Base-by-base conservation (phyloP, 1,140 invertebrate genomes). In the Atta texana region DNA sequence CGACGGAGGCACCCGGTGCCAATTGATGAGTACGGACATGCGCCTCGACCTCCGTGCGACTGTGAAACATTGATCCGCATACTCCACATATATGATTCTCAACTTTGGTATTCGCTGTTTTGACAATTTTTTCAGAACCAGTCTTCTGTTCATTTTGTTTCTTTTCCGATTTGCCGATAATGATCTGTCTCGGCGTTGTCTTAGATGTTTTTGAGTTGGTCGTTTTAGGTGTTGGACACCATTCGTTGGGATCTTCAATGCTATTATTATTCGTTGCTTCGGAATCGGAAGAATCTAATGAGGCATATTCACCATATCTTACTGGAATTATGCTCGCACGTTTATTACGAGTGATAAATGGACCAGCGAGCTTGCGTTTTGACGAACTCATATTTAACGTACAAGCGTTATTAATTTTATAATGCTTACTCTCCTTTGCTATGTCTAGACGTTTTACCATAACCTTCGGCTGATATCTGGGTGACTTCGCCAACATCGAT, bases 381-480 rank as follows among this genome's bases (percentile, higher is more conserved):
- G 74, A 34, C 1, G 44, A 2, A 8, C 44, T 51, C 14, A 14
- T 4, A 44, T 44, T 21, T 16, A 88, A n/a, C n/a, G 31, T 4
- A 0, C 77, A 28, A 21, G 88, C 61, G 49, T 94, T 93, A 72
- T 92, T 92, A 31, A 92, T 93, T 8, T 72, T 82, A 16, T 89
- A 90, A 1, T 28, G 3, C 39, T 90, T 91, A 16, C 59, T 91
- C 8, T 90, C 91, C 39, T 93, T 88, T 0, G 49, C 61, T 0
- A 92, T 49, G 5, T 94, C 86, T 34, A 95, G 71, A n/a, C 91
- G 92, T 21, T 92, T 78, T 0, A 95, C 21, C 0, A 92, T 0
- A 1, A 95, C 91, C n/a, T 91, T 92, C 0, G 95, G 95, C 51
- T 95, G 95, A 66, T 94, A 95, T 0, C 92, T 82, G n/a, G 91